phyloP scores from a whole-genome alignment of 2,888 invertebrate genomes.

The Megaustenia siamemsis region DNA sequence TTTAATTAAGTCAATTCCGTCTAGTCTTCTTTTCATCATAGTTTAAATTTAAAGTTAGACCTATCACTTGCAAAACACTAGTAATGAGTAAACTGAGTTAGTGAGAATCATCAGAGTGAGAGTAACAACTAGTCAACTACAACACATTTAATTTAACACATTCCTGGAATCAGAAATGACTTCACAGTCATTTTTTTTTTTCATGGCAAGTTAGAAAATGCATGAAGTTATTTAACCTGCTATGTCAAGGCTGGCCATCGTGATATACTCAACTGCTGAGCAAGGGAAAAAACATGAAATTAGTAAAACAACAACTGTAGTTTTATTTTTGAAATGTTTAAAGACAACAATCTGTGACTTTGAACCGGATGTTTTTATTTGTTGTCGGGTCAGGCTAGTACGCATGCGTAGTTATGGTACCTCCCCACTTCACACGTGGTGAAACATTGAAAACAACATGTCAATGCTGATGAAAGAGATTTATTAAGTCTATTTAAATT shows the following conservation, averaged over 20 bases:
- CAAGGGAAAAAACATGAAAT: not conserved
- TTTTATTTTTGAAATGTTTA: not conserved
- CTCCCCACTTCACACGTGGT: constrained; percentile 39
- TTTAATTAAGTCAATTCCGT: too few relatives aligned
- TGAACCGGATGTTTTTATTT: constrained; percentile 45
- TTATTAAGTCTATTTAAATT: not conserved
- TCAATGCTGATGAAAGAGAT: not conserved
- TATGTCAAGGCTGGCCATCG: not conserved
- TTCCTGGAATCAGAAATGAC: too few relatives aligned
- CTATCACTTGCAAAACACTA: too few relatives aligned
- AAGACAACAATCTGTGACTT: not conserved
- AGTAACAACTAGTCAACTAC: too few relatives aligned
- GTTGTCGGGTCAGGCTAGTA: not conserved
- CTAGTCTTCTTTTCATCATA: too few relatives aligned
- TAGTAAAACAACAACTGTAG: not conserved
- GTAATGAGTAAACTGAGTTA: too few relatives aligned
- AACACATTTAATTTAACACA: too few relatives aligned
- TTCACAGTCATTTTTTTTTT: too few relatives aligned
- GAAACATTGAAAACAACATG: not conserved
- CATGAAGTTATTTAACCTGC: constrained; percentile 5
- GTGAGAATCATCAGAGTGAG: too few relatives aligned
- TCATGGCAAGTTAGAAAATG: too few relatives aligned
- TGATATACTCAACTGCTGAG: not conserved
- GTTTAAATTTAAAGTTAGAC: too few relatives aligned
- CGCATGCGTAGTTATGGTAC: constrained; percentile 14